phyloP scores from a whole-genome alignment of 2,888 invertebrate species.

The Polylopha cassiicola region DNA sequence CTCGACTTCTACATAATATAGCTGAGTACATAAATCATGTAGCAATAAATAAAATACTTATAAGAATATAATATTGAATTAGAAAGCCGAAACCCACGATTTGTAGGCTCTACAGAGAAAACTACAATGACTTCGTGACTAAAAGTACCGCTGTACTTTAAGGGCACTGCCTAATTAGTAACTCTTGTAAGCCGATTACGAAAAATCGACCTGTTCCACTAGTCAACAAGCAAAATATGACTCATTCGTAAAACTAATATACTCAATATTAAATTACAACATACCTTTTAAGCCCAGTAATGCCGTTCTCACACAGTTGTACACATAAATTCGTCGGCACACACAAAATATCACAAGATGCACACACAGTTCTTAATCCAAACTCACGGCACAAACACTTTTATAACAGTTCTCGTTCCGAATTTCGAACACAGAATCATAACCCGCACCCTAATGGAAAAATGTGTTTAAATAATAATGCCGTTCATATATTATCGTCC shows the following conservation, averaged over 20 bases:
- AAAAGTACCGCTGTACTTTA: too few species aligned
- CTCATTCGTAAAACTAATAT: constrained; percentile 29
- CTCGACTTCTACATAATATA: too few species aligned
- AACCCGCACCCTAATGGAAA: constrained; percentile 45
- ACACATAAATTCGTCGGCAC: constrained; percentile 60
- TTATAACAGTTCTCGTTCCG: constrained; percentile 39
- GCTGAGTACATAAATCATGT: too few species aligned
- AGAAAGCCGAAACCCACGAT: neutral
- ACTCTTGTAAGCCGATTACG: constrained; percentile 18
- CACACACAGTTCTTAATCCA: constrained; percentile 46
- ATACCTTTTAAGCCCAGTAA: constrained; percentile 50
- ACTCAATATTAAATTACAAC: constrained; percentile 29
- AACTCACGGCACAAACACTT: constrained; percentile 56
- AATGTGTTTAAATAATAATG: constrained; percentile 47
- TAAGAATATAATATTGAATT: too few species aligned
- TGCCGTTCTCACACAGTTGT: constrained; percentile 49
- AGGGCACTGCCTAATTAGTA: constrained; percentile 14
- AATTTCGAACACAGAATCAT: constrained; percentile 48
- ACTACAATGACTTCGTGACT: too few species aligned
- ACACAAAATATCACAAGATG: constrained; percentile 56
- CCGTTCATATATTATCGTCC: constrained; percentile 56
- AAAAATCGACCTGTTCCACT: constrained; percentile 9
- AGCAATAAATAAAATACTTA: too few species aligned
- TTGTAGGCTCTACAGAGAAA: constrained; percentile 6
- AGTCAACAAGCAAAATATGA: constrained; percentile 7